Evolutionary conservation across 1,140 invertebrate species (phyloP).

Genomic region (Drosophila yakuba): DNA sequence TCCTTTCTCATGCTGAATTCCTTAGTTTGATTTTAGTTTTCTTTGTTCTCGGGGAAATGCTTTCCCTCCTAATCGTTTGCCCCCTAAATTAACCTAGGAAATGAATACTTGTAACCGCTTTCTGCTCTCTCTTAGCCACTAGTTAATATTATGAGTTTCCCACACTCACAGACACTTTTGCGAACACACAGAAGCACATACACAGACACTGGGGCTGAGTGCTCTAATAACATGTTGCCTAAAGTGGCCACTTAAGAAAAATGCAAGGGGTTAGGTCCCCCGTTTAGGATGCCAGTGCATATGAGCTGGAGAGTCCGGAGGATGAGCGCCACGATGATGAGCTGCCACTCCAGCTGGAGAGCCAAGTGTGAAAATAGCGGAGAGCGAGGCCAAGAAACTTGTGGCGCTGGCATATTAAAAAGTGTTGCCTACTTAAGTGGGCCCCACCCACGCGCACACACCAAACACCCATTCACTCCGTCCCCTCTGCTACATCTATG

Average conservation of each 20-base stretch:
- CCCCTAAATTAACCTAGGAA: constrained; percentile 28
- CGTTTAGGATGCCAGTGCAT: not conserved
- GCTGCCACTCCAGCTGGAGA: constrained; percentile 43
- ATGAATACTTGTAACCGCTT: constrained; percentile 49
- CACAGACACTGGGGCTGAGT: constrained; percentile 21
- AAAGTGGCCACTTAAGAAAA: constrained; percentile 63
- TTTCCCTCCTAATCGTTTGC: constrained; percentile 22
- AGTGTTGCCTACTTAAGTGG: constrained; percentile 57
- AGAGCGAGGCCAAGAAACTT: constrained; percentile 45
- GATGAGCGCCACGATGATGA: constrained; percentile 17
- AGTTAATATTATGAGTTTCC: constrained; percentile 65
- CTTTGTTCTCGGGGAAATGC: constrained; percentile 28
- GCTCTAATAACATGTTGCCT: constrained; percentile 65
- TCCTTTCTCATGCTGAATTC: constrained; percentile 17
- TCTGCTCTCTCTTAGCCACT: constrained; percentile 32
- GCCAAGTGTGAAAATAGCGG: constrained; percentile 58
- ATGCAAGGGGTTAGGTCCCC: constrained; percentile 13
- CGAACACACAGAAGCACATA: constrained; percentile 11
- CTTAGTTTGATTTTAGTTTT: constrained; percentile 22
- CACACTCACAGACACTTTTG: constrained; percentile 23
- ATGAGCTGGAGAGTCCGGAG: constrained; percentile 12
- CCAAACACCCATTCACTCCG: not conserved
- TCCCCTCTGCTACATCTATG: not conserved
- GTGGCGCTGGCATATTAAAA: constrained; percentile 51
- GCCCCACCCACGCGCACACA: constrained; percentile 12